Base-by-base conservation (phyloP, 2,797 vertebrate genomes). In the Myripristis murdjan region DNA sequence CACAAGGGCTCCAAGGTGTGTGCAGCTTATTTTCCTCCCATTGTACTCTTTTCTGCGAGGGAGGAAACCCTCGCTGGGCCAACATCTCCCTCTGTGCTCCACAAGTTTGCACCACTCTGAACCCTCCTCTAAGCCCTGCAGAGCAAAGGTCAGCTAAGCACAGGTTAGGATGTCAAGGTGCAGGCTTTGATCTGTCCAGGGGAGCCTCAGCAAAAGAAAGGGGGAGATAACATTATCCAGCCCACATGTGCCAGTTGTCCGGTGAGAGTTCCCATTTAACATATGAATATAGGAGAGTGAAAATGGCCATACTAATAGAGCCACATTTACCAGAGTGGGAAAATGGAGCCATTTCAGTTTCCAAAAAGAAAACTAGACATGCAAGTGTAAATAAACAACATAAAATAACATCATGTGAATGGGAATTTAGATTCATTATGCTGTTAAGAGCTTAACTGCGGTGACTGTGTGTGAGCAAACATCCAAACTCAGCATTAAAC, bases 11-110 rank as follows among this genome's bases (percentile, higher is more conserved):
- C 55, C 78, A 57, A 75, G 69, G 82, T 91, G 80, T 78, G 91
- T 68, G 86, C 77, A 83, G 65, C 60, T 58, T 85, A n/a, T 88
- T 94, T 95, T 94, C 94, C 94, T 94, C 73, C 88, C 84, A 93
- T 94, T 95, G 94, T 95, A 67, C 89, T 78, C 14, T 70, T 74
- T 82, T 86, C 78, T 89, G 83, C 86, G 86, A 82, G 87, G 87
- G 64, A 94, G 91, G 92, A 95, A 95, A 91, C 84, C 39, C 39
- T 57, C 53, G 22, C 16, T 37, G 65, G 61, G 59, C 20, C 65
- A 70, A 46, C 15, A 33, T 48, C 58, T 51, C 39, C 48, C 61
- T 23, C 44, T 63, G 16, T 57, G 22, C 7, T 18, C 52, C 62
- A 44, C 54, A 55, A 52, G 53, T 47, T 33, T 31, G 3, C 48